Evolutionary conservation across 2,113 vertebrate species (phyloP).

Genomic region (Myiagra hebetior): DNA sequence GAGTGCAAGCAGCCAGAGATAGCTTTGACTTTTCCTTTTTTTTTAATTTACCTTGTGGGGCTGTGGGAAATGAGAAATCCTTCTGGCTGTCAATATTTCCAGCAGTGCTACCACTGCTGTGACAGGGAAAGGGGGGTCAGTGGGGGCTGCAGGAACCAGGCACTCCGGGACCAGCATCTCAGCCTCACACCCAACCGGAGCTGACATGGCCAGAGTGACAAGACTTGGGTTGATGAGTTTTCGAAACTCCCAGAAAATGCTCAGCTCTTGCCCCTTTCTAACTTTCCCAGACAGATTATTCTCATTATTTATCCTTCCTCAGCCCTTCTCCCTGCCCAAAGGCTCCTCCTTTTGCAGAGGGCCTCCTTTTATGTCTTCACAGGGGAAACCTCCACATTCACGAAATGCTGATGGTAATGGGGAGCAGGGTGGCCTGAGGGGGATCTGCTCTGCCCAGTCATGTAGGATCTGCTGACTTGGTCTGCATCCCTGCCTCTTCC

Average conservation of each 20-base stretch:
- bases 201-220: neutral
- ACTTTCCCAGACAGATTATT: neutral
- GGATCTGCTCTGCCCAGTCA: neutral
- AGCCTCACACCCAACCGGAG: neutral
- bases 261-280: neutral
- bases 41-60: conserved; percentile 78
- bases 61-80: conserved; percentile 71
- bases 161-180: neutral
- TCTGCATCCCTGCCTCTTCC: neutral
- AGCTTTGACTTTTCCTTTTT: conserved; percentile 79
- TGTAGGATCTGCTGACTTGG: neutral
- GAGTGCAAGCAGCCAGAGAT: conserved; percentile 66
- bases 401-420: fast-evolving
- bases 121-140: conserved; percentile 8
- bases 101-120: neutral
- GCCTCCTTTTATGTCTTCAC: neutral
- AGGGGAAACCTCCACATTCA: neutral
- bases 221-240: neutral
- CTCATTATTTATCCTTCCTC: neutral
- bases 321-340: neutral
- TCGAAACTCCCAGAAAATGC: neutral
- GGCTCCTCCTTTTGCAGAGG: neutral
- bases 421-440: neutral
- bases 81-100: conserved; percentile 74
- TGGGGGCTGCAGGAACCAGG: neutral